A percentile compares a stretch with the other conserved stretches of the same genome.
Evolutionary conservation across 2,888 invertebrate genomes (phyloP).

Genomic region (Ormyrus thymus): DNA sequence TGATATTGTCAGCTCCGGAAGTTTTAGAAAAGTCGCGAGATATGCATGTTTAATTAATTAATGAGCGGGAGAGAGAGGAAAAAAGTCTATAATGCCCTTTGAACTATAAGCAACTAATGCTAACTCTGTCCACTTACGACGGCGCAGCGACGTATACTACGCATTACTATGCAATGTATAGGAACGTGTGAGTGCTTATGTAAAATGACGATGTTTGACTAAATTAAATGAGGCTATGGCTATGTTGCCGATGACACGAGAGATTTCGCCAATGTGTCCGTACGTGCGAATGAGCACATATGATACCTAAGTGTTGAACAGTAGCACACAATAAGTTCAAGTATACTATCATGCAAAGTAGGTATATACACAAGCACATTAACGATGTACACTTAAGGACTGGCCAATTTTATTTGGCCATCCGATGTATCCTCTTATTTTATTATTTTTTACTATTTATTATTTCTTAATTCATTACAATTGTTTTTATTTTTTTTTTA

Average conservation of each 20-base stretch:
- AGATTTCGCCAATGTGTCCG: neutral
- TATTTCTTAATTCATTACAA: conserved; percentile 3
- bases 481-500: conserved; percentile 28
- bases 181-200: conserved; percentile 51
- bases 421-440: conserved; percentile 15
- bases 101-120: conserved; percentile 21
- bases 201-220: conserved; percentile 49
- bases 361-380: conserved; percentile 46
- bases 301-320: conserved; percentile 45
- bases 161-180: neutral
- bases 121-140: conserved; percentile 15
- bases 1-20: conserved; percentile 31
- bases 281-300: conserved; percentile 42
- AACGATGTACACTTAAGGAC: conserved; percentile 13
- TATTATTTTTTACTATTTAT: conserved; percentile 37
- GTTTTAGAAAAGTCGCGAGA: conserved; percentile 15
- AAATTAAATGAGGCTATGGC: conserved; percentile 38
- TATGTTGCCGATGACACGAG: conserved; percentile 31
- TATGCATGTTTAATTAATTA: neutral
- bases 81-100: conserved; percentile 24
- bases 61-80: conserved; percentile 2
- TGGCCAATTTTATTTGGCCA: conserved; percentile 34
- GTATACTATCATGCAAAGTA: conserved; percentile 52
- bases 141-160: neutral
- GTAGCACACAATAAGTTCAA: conserved; percentile 48